Base-by-base conservation (phyloP, 2,888 invertebrate species). In the Meteorus colon region DNA sequence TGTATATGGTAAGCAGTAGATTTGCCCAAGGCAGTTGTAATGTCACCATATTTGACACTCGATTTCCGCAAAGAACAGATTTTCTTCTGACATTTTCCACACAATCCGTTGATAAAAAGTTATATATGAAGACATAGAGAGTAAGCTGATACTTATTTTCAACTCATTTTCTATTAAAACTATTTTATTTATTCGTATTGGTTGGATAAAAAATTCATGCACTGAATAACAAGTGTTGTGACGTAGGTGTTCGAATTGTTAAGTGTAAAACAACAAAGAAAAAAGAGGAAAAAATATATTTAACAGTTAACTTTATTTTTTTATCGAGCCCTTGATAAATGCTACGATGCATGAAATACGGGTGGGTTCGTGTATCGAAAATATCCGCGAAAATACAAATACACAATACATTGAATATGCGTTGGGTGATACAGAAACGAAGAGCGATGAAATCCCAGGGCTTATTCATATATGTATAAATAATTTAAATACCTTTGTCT, bases 251-350 rank as follows among this genome's bases (percentile, higher is more conserved):
- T 29, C 8, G 24, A 29, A 29, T 62, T 14, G 27, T 4, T 31
- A 67, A 31, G 68, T 41, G 48, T 68, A 71, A 74, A 71, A 55
- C 67, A 24, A 55, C 51, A 68, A 79, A 73, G 72, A 63, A 73
- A 45, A 70, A 48, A 60, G 63, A 63, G 55, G 5, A 75, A 72
- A 73, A 78, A 78, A 78, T 77, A 78, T 77, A 78, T 77, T 78
- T 69, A 80, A 81, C 82, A 80, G 79, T 84, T 80, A 81, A 82
- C 82, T 76, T 79, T 73, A 73, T 79, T 79, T 81, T 77, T 79
- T 74, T 79, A 80, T 81, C 74, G 80, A 78, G 77, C 79, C 59
- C 66, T 79, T 69, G 74, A 80, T 78, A 78, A 81, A 82, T 77
- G 81, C 80, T 77, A 77, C 74, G 78, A 75, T 72, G 81, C 80